phyloP scores from a whole-genome alignment of 2,797 vertebrate species.

The Myripristis jacobus region DNA sequence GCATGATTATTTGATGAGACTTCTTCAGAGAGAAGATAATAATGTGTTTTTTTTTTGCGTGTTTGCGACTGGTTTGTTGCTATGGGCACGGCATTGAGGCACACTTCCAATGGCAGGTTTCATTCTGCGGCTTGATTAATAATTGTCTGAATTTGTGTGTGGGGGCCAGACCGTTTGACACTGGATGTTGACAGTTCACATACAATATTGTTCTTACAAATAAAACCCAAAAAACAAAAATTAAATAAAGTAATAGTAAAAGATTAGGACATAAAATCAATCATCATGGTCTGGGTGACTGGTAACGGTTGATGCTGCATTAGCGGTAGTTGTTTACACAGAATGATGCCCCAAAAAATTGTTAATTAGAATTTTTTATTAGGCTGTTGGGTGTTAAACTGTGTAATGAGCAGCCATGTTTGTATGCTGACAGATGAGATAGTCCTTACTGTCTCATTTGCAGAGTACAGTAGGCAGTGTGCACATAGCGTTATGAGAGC shows the following conservation, averaged over 20 bases:
- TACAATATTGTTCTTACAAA: background rate
- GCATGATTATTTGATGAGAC: slow-evolving; percentile 6
- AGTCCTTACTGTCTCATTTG: background rate
- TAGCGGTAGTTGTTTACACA: background rate
- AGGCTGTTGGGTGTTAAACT: background rate
- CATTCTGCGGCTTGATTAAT: background rate
- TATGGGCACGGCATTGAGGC: background rate
- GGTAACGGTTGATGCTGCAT: background rate
- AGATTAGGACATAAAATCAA: background rate
- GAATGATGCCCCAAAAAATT: background rate
- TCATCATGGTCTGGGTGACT: background rate
- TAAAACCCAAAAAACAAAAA: no score
- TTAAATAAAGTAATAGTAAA: no score
- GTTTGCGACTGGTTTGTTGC: background rate
- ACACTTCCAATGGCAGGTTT: background rate
- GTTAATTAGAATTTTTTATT: background rate
- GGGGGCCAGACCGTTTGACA: background rate
- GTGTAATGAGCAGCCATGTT: background rate
- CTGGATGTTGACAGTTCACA: background rate
- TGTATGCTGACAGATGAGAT: slow-evolving; percentile 21
- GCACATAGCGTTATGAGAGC: slow-evolving; percentile 9
- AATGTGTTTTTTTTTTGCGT: background rate
- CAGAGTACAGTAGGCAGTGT: slow-evolving; percentile 1
- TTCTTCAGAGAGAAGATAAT: background rate
- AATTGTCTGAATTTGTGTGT: background rate